Conservation (phyloP, 2,797 vertebrate species). For the Gambusia yucatana region DNA sequence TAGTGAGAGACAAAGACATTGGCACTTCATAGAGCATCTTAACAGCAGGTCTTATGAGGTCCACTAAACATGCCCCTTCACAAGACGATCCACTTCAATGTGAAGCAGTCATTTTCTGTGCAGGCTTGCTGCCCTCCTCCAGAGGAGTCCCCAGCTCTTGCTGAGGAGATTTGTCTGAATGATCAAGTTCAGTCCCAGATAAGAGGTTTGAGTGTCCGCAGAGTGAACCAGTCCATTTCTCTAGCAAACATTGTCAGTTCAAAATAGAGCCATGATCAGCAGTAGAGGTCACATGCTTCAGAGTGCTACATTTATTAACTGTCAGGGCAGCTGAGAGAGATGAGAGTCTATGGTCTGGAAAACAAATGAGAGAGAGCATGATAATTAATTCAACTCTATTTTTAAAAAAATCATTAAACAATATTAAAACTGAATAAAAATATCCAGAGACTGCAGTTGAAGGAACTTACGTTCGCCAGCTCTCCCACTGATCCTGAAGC, state of each 20-base stretch:
- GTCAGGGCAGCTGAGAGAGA: constrained; percentile 91
- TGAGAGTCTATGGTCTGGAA: constrained; percentile 88
- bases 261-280: constrained; percentile 64
- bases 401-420: neutral
- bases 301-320: constrained; percentile 49
- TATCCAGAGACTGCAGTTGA: neutral
- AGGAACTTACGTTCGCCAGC: constrained; percentile 89
- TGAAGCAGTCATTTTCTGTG: constrained; percentile 82
- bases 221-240: constrained; percentile 58
- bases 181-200: constrained; percentile 72
- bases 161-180: constrained; percentile 69
- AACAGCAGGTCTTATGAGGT: constrained; percentile 77
- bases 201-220: constrained; percentile 54
- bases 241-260: constrained; percentile 49
- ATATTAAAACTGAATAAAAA: neutral
- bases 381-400: too few species aligned
- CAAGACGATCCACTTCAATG: constrained; percentile 85
- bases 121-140: constrained; percentile 47
- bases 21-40: constrained; percentile 81
- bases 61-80: constrained; percentile 67
- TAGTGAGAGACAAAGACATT: constrained; percentile 68
- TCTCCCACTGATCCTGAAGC: constrained; percentile 96
- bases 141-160: constrained; percentile 63
- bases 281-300: constrained; percentile 81
- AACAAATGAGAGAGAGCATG: constrained; percentile 17